A percentile compares a stretch with the other conserved stretches of the same genome.
These are phyloP conservation scores for Carettochelys insculpta DNA, from an alignment of 2,113 vertebrate species.

Conservation along the genomic window DNA sequence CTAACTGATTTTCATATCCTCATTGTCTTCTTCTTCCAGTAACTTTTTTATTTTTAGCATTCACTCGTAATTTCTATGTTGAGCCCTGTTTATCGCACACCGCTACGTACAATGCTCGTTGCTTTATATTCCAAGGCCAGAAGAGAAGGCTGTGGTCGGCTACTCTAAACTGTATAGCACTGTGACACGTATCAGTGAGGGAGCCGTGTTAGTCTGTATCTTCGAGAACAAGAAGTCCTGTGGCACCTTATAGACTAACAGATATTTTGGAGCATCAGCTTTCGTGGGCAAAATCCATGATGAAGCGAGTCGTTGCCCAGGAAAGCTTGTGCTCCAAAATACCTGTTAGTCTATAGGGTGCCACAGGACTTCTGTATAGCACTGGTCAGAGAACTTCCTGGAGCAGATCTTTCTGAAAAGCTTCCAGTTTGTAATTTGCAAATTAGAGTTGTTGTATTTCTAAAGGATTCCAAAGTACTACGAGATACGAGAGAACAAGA, in stretches of 20 bases:
- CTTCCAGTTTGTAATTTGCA: neutral
- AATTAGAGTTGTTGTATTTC: neutral
- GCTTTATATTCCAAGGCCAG: neutral
- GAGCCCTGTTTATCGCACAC: neutral
- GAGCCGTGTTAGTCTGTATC: too few relatives aligned
- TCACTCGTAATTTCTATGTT: neutral
- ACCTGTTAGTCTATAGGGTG: too few relatives aligned
- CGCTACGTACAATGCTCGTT: neutral
- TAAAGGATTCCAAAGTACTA: neutral
- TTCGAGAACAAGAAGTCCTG: too few relatives aligned
- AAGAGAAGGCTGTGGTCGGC: neutral
- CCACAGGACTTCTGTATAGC: too few relatives aligned
- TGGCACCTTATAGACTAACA: too few relatives aligned
- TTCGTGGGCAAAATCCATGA: too few relatives aligned
- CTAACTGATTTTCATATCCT: neutral
- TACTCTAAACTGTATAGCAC: neutral
- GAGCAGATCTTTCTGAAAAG: neutral
- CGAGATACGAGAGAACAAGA: fast-evolving
- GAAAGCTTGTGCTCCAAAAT: too few relatives aligned
- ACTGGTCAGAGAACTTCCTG: neutral
- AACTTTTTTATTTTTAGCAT: neutral
- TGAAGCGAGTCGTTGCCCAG: too few relatives aligned
- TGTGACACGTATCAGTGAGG: too few relatives aligned
- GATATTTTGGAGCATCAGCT: too few relatives aligned
- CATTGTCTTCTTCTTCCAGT: neutral